A percentile compares a stretch with the other conserved stretches of the same genome.
Conservation (phyloP, 64 coral and sea anemone species). For the Montipora capricornis region DNA sequence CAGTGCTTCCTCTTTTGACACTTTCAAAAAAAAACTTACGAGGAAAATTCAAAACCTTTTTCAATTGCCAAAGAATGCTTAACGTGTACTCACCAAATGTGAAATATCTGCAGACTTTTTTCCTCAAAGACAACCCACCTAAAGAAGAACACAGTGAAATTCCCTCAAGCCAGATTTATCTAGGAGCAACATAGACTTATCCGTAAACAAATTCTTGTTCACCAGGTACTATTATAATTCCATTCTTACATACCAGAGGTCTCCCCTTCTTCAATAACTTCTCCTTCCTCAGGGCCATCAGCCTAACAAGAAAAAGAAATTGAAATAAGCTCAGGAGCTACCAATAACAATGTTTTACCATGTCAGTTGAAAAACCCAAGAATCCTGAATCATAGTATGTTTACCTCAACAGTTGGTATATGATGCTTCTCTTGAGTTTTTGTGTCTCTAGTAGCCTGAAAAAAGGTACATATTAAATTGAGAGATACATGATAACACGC, state of each 20-base stretch:
- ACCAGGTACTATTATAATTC: too few relatives aligned
- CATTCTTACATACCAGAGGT: neutral
- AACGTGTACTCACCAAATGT: conserved; percentile 49
- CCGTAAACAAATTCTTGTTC: too few relatives aligned
- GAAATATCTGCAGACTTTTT: conserved; percentile 92
- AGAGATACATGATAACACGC: too few relatives aligned
- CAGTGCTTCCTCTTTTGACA: too few relatives aligned
- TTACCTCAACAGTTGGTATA: conserved; percentile 8
- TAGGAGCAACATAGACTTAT: too few relatives aligned
- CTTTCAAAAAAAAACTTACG: too few relatives aligned
- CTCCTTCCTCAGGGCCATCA: conserved; percentile 91
- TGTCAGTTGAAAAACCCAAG: too few relatives aligned
- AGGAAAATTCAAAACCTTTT: too few relatives aligned
- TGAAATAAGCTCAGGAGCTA: neutral
- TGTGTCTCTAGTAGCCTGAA: neutral
- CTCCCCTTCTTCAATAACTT: conserved; percentile 59
- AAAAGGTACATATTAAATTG: too few relatives aligned
- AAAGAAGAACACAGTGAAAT: neutral
- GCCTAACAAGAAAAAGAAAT: neutral
- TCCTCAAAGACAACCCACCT: conserved; percentile 18
- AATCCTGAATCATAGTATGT: neutral
- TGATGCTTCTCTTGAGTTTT: conserved; percentile 17
- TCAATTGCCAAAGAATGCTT: too few relatives aligned
- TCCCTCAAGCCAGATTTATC: neutral
- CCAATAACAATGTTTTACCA: neutral